Percentiles rank a stretch among this genome's conserved stretches.
Conservation (phyloP, 2,797 vertebrate species). For the Pipistrellus kuhlii region DNA sequence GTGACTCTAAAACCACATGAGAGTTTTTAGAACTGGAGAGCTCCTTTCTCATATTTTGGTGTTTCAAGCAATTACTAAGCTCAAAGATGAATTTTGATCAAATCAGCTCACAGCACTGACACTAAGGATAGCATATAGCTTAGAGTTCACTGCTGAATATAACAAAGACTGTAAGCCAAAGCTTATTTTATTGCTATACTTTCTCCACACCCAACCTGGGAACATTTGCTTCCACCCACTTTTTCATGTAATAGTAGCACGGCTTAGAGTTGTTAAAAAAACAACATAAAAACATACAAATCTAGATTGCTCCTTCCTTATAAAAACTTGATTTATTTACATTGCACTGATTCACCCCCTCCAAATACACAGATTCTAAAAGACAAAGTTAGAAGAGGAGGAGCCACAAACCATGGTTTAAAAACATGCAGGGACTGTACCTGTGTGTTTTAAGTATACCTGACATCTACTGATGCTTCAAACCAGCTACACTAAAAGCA, state of each 20-base stretch:
- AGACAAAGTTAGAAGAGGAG: conserved; percentile 30
- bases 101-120: background rate
- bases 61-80: conserved; percentile 42
- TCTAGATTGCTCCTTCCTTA: conserved; percentile 51
- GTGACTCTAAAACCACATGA: background rate
- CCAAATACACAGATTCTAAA: conserved; percentile 35
- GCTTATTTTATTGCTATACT: conserved; percentile 66
- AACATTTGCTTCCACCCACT: background rate
- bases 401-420: conserved; percentile 11
- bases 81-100: conserved; percentile 44
- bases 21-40: background rate
- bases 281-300: conserved; percentile 49
- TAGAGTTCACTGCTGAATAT: conserved; percentile 25
- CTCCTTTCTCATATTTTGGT: conserved; percentile 7
- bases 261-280: conserved; percentile 25
- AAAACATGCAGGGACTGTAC: conserved; percentile 11
- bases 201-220: background rate
- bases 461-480: background rate
- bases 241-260: conserved; percentile 47
- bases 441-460: conserved; percentile 6
- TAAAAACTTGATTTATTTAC: conserved; percentile 56
- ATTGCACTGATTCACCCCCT: conserved; percentile 49
- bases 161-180: conserved; percentile 52
- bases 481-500: conserved; percentile 22
- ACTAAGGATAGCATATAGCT: background rate